Evolutionary conservation across 1,140 invertebrate species (phyloP).

Genomic region (Drosophila sulfurigaster): DNA sequence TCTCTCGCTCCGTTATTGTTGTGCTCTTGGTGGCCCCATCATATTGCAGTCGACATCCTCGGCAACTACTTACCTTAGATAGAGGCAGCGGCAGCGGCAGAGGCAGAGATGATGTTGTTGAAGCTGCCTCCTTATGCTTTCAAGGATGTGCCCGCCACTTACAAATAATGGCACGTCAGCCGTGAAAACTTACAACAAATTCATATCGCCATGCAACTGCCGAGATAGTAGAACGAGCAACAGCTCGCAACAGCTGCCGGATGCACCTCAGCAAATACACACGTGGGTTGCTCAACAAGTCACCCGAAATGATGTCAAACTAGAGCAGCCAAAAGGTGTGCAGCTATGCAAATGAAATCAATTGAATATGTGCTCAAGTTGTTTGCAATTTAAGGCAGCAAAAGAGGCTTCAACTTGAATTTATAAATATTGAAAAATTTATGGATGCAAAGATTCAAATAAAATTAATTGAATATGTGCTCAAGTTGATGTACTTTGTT

Average conservation of each 20-base stretch:
- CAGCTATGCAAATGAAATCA: not conserved
- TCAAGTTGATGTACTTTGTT: too few relatives aligned
- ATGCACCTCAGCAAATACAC: not conserved
- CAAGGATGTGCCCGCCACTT: conserved; percentile 48
- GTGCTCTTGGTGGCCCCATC: conserved; percentile 24
- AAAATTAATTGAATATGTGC: too few relatives aligned
- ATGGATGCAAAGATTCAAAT: too few relatives aligned
- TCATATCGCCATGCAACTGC: conserved; percentile 43
- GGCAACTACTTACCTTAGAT: conserved; percentile 5
- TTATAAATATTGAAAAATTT: too few relatives aligned
- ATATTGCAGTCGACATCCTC: conserved; percentile 27
- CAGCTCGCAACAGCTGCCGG: not conserved
- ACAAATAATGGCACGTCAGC: conserved; percentile 68
- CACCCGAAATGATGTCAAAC: too few relatives aligned
- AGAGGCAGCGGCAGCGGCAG: too few relatives aligned
- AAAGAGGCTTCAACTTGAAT: too few relatives aligned
- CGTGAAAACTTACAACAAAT: conserved; percentile 69
- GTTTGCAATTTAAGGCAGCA: too few relatives aligned
- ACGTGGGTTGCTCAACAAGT: conserved; percentile 1
- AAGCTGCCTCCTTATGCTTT: conserved; percentile 14
- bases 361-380: too few relatives aligned
- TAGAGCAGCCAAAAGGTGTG: not conserved
- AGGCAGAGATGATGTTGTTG: conserved; percentile 45
- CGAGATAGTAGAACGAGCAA: not conserved
- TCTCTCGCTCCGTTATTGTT: conserved; percentile 32